Conservation (phyloP, 2,797 vertebrate species). For the Tamandua tetradactyla region DNA sequence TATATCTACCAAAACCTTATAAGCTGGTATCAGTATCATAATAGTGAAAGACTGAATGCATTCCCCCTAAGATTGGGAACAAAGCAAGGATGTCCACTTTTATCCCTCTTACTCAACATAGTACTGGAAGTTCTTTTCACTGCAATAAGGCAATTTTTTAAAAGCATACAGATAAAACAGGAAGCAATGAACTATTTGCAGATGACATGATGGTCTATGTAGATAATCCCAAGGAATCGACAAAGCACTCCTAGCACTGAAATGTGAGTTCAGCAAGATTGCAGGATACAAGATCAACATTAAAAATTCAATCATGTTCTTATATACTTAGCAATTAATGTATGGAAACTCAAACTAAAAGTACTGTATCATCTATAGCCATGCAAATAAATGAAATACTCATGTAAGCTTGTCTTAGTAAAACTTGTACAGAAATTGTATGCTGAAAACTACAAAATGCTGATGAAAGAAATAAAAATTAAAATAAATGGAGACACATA, state of each 20-base stretch:
- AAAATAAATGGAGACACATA: background rate
- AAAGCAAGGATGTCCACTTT: background rate
- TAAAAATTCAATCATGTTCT: background rate
- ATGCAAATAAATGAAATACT: background rate
- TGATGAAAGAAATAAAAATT: background rate
- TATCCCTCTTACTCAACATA: background rate
- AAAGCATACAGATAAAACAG: background rate
- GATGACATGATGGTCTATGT: background rate
- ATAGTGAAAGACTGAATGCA: background rate
- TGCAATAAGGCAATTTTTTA: background rate
- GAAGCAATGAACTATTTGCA: background rate
- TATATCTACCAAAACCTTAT: background rate
- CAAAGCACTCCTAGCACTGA: background rate
- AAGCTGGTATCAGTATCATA: background rate
- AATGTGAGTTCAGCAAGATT: background rate
- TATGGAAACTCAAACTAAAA: background rate
- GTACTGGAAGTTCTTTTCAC: background rate
- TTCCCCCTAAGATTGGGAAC: background rate
- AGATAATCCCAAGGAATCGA: background rate
- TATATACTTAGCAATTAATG: background rate
- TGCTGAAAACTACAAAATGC: background rate
- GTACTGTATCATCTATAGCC: background rate
- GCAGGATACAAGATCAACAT: background rate
- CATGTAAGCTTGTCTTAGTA: background rate
- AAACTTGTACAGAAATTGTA: background rate